Conservation (phyloP, 2,113 vertebrate genomes). For the Apteryx mantelli region DNA sequence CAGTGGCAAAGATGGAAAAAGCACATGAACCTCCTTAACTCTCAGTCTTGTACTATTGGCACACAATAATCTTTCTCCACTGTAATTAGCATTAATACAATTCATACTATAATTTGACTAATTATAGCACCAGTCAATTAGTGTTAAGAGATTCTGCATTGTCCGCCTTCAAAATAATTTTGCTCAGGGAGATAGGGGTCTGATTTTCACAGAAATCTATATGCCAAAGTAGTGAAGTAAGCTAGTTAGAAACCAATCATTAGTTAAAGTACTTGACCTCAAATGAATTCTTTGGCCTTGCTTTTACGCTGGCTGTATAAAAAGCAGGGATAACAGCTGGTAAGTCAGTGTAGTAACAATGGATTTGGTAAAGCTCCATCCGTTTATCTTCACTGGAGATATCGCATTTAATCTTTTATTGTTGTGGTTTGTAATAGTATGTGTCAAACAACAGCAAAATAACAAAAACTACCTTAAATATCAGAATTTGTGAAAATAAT, state of each 20-base stretch:
- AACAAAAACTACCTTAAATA: not conserved
- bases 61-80: not conserved
- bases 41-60: not conserved
- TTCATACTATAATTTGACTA: not conserved
- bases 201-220: not conserved
- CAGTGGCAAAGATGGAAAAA: not conserved
- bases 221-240: not conserved
- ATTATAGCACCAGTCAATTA: constrained; percentile 35
- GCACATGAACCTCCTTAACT: not conserved
- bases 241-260: not conserved
- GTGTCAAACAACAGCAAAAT: not conserved
- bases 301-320: not conserved
- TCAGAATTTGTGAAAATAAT: not conserved
- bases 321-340: not conserved
- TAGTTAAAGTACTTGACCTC: not conserved
- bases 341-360: not conserved
- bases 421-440: not conserved
- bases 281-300: not conserved
- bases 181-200: not conserved
- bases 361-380: not conserved
- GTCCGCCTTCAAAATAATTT: constrained; percentile 1
- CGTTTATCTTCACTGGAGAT: not conserved
- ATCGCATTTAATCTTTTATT: not conserved
- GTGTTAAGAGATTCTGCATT: not conserved
- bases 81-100: constrained; percentile 32